Evolutionary conservation across 2,888 invertebrate genomes (phyloP).

Genomic region (Nymphalis urticae): DNA sequence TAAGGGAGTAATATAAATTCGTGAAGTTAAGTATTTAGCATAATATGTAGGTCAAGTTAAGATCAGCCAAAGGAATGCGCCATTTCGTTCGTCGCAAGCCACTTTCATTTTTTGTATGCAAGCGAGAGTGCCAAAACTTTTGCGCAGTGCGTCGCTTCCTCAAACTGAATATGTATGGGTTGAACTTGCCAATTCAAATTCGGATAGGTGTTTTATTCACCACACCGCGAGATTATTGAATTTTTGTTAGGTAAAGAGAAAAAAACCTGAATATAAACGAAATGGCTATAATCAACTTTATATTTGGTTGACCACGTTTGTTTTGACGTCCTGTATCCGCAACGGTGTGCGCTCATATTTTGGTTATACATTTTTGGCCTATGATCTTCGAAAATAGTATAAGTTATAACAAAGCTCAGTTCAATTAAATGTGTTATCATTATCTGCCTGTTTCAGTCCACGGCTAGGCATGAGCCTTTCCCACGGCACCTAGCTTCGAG

Average conservation of each 20-base stretch:
- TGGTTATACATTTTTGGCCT: too few species aligned
- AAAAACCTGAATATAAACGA: conserved; percentile 5
- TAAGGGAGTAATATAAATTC: conserved; percentile 15
- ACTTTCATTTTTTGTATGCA: conserved; percentile 79
- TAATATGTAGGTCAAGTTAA: conserved; percentile 46
- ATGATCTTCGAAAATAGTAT: too few species aligned
- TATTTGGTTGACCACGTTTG: neutral
- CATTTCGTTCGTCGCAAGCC: conserved; percentile 55
- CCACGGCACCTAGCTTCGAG: too few species aligned
- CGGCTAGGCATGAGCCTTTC: too few species aligned
- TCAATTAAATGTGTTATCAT: too few species aligned
- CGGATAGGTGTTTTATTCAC: conserved; percentile 60
- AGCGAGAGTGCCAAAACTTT: conserved; percentile 80
- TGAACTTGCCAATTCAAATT: conserved; percentile 76
- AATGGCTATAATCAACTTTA: neutral
- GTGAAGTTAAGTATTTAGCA: conserved; percentile 30
- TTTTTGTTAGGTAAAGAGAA: conserved; percentile 39
- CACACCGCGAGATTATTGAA: conserved; percentile 61
- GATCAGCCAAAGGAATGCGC: conserved; percentile 57
- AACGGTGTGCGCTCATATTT: too few species aligned
- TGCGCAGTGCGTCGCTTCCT: conserved; percentile 75
- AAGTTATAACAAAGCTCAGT: too few species aligned
- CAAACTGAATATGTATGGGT: conserved; percentile 73
- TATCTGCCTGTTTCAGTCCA: too few species aligned
- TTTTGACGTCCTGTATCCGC: neutral